Evolutionary conservation across 2,888 invertebrate species (phyloP).

Genomic region (Rhabditoides inermis): DNA sequence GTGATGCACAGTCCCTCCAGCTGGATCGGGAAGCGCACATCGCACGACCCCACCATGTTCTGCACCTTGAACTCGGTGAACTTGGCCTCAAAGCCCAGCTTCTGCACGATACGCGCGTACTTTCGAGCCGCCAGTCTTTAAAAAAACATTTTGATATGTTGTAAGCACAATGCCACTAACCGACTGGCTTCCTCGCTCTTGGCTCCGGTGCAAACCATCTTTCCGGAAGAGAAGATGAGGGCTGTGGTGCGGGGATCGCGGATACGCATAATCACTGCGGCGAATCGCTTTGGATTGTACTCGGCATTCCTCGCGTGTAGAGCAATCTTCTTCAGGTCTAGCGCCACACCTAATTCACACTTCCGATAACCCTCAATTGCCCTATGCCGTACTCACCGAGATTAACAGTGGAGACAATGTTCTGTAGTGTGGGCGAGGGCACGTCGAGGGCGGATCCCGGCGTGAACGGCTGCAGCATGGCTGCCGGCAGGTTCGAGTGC

Average conservation of each 20-base stretch:
- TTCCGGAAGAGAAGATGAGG: slow-evolving; percentile 73
- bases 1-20: slow-evolving; percentile 72
- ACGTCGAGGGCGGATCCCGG: slow-evolving; percentile 42
- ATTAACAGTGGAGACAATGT: slow-evolving; percentile 96
- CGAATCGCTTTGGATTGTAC: slow-evolving; percentile 97
- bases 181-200: slow-evolving; percentile 74
- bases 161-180: slow-evolving; percentile 2
- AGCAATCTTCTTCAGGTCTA: slow-evolving; percentile 92
- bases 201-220: slow-evolving; percentile 80
- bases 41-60: slow-evolving; percentile 79
- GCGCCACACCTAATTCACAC: slow-evolving; percentile 65
- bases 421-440: slow-evolving; percentile 56
- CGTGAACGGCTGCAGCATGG: slow-evolving; percentile 26
- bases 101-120: slow-evolving; percentile 74
- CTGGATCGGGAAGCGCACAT: slow-evolving; percentile 76
- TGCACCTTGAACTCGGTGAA: slow-evolving; percentile 61
- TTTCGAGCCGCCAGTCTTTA: slow-evolving; percentile 71
- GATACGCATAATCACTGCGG: slow-evolving; percentile 91
- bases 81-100: slow-evolving; percentile 66
- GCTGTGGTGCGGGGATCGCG: slow-evolving; percentile 75
- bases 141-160: not conserved
- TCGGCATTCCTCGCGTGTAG: slow-evolving; percentile 95
- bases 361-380: not conserved
- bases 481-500: slow-evolving; percentile 16
- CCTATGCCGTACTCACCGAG: slow-evolving; percentile 62